Base-by-base conservation (phyloP, 2,797 vertebrate genomes). In the Furcifer pardalis region DNA sequence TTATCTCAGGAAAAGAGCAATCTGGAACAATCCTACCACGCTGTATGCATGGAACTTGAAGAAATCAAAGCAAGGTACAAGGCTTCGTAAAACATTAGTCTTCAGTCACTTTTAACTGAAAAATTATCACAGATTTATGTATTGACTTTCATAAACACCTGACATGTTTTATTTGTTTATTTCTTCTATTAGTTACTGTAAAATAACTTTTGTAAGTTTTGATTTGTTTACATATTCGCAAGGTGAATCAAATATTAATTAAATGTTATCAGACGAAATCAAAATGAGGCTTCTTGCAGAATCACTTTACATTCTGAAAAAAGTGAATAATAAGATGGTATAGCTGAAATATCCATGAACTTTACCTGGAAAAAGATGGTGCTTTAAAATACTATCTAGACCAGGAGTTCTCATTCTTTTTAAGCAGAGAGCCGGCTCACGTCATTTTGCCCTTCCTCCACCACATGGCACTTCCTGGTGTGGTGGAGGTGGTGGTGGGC, bases 1-100 rank as follows among this genome's bases (percentile, higher is more conserved):
- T 92, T 98, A 78, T 95, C 93, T 52, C 97, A 98, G 87, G 98
- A 99, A 90, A 99, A 98, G 94, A 78, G 89, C 5, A 96, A 97
- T 90, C 91, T 97, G 86, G 98, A 99, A 81, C 94, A 97, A 86
- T 94, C 94, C 25, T 95, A 97, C 82, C 95, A 96, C 90, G 95
- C 84, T 30, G 95, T 91, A 32, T 93, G 95, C 12, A 91, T 90
- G 7, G 97, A 99, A 81, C 95, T 99, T 52, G 97, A 98, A 94
- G 98, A 98, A 83, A 89, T 97, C 65, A 97, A 94, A 78, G 46
- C 87, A 42, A 96, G 96, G 96, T 97, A 95, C 65, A 35, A 66
- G 7, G 1, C 27, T 52, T n/a, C n/a, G 23, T 71, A 42, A 71
- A 37, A 25, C 68, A 49, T 4, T 35, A 30, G 8, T 63, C 0